Conservation (phyloP, 2,797 vertebrate species). For the Nyctalus aviator region DNA sequence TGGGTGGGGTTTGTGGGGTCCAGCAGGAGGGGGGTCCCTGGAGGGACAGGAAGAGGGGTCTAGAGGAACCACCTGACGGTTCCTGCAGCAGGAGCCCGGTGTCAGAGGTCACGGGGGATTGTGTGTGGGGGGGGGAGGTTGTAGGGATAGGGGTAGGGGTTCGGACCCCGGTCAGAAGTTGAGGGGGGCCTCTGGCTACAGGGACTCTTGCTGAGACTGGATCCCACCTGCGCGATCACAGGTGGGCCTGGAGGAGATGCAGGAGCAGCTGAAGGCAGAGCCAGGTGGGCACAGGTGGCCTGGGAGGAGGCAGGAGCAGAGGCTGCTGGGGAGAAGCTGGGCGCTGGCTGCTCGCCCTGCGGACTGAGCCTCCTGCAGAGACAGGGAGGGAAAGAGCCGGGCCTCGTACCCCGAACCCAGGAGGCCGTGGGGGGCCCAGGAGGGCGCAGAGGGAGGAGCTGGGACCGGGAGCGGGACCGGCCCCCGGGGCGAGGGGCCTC, state of each 20-base stretch:
- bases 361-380: fast-evolving
- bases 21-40: neutral
- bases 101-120: neutral
- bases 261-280: neutral
- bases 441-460: too few relatives aligned
- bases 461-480: fast-evolving
- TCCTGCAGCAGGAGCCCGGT: neutral
- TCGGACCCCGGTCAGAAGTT: fast-evolving
- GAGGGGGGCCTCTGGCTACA: neutral
- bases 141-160: too few relatives aligned
- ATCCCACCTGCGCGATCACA: fast-evolving
- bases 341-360: fast-evolving
- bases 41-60: neutral
- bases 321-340: fast-evolving
- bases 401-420: fast-evolving
- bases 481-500: neutral
- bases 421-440: too few relatives aligned
- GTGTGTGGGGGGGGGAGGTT: neutral
- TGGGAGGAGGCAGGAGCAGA: neutral
- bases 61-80: fast-evolving
- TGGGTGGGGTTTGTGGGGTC: too few relatives aligned
- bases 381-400: fast-evolving
- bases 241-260: too few relatives aligned
- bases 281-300: too few relatives aligned
- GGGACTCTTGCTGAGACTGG: neutral